phyloP scores from a whole-genome alignment of 2,113 vertebrate species.

The Pandion haliaetus region DNA sequence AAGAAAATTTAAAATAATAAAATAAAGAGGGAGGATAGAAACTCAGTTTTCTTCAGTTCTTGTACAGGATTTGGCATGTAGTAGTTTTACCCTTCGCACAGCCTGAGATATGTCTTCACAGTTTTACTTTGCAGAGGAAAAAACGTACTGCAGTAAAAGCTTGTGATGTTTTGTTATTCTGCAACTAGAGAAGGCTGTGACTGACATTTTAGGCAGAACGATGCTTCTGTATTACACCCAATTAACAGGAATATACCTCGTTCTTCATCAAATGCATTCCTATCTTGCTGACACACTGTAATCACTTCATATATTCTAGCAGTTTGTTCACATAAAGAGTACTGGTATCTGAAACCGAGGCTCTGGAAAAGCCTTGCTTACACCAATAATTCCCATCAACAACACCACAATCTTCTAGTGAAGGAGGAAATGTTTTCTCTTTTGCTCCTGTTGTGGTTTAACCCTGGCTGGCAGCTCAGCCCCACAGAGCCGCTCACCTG shows the following conservation, averaged over 20 bases:
- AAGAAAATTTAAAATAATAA: background rate
- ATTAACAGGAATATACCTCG: background rate
- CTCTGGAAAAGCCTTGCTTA: background rate
- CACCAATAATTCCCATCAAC: background rate
- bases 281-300: background rate
- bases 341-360: background rate
- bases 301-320: background rate
- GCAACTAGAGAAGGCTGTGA: background rate
- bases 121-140: background rate
- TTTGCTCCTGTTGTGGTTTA: background rate
- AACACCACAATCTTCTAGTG: background rate
- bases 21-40: background rate
- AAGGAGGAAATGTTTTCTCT: background rate
- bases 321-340: background rate
- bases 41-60: background rate
- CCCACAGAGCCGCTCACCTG: background rate
- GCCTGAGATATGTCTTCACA: background rate
- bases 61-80: background rate
- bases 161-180: background rate
- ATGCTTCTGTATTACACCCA: background rate
- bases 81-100: background rate
- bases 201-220: background rate
- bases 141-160: background rate
- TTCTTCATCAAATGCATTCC: background rate
- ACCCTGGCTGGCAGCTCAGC: background rate